These are phyloP conservation scores for Eulemur rufifrons DNA, from an alignment of 2,113 vertebrate species.

Conservation along the genomic window DNA sequence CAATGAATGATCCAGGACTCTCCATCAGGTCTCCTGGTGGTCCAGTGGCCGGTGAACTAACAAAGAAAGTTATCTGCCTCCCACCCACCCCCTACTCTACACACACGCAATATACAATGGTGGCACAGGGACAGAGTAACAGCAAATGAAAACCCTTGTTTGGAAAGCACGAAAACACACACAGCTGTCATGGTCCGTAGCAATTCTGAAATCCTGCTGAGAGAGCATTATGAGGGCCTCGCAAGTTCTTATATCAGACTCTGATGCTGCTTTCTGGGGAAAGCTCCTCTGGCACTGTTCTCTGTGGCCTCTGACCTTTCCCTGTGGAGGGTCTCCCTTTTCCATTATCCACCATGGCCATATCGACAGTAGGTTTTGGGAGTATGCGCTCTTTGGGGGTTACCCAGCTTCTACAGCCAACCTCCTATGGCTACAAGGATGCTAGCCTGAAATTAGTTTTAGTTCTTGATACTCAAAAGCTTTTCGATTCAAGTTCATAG, in stretches of 20 bases:
- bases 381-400: background rate
- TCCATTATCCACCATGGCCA: background rate
- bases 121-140: background rate
- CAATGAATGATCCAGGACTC: no score
- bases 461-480: background rate
- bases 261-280: background rate
- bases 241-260: background rate
- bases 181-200: background rate
- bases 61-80: background rate
- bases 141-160: background rate
- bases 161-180: background rate
- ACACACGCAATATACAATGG: background rate
- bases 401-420: background rate
- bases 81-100: background rate
- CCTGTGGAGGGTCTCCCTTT: background rate
- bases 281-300: background rate
- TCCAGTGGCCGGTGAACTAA: background rate
- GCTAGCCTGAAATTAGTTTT: background rate
- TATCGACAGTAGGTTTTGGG: background rate
- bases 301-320: background rate
- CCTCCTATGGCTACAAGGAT: background rate
- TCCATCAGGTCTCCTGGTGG: background rate
- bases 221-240: background rate
- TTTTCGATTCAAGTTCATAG: background rate
- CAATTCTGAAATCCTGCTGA: background rate